Evolutionary conservation across 2,113 vertebrate species (phyloP).

Genomic region (Panthera leo): DNA sequence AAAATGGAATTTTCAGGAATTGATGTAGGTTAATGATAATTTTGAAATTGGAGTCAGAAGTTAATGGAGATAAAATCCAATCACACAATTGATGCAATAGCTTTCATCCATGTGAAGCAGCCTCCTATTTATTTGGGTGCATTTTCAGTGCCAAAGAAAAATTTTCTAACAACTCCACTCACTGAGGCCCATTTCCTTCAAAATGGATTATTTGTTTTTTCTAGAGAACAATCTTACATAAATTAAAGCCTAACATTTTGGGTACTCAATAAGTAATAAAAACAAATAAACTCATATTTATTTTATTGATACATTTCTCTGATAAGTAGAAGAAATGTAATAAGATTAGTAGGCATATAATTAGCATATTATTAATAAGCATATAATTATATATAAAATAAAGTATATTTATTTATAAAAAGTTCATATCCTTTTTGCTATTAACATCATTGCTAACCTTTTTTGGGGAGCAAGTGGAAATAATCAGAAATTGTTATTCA

Average conservation of each 20-base stretch:
- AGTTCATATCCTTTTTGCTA: not conserved
- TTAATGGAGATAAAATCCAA: not conserved
- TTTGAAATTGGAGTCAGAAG: not conserved
- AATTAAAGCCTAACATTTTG: not conserved
- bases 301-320: not conserved
- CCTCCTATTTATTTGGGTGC: not conserved
- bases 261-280: constrained; percentile 20
- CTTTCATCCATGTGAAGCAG: not conserved
- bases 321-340: not conserved
- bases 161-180: not conserved
- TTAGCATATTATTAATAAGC: not conserved
- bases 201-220: not conserved
- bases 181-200: not conserved
- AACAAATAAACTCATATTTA: not conserved
- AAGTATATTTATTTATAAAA: constrained; percentile 22
- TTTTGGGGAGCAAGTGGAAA: not conserved
- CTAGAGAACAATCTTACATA: not conserved
- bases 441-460: not conserved
- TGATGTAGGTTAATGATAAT: not conserved
- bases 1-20: not conserved
- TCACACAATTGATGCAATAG: not conserved
- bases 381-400: not conserved
- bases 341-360: not conserved
- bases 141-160: not conserved
- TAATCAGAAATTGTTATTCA: not conserved